Base-by-base conservation (phyloP, 2,888 invertebrate genomes). In the Aproaerema taeniolella region DNA sequence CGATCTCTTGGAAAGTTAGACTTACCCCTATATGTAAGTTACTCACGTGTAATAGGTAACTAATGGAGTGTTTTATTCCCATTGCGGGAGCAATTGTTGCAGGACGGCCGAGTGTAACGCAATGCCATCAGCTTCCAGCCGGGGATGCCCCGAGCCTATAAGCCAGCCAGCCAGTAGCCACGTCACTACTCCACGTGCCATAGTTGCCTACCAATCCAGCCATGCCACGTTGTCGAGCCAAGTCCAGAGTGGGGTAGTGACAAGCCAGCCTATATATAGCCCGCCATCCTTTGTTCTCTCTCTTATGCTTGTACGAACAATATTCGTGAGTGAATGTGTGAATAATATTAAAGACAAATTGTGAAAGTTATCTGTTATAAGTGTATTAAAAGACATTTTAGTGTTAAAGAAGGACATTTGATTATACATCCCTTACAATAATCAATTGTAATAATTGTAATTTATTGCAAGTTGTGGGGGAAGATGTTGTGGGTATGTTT, bases 1-100 rank as follows among this genome's bases (percentile, higher is more conserved):
- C 1, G 31, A 31, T 6, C 10, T 31, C 6, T 12, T 33, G 6
- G 33, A 33, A 12, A 33, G 33, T 14, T 33, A 33, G 15, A 5
- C 2, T 31, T 2, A 9, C 2, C 6, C n/a, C 26, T 9, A n/a
- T 26, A 9, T 26, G n/a, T 26, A 26, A 3, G 8, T 26, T 26
- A 6, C 3, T 26, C n/a, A 3, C 6, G 20, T 26, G 26, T 26
- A 9, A 3, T 26, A 7, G 7, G 7, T 20, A 20, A 4, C 26
- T 26, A 26, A 26, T 26, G n/a, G 2, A 9, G n/a, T 12, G 12
- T 9, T 5, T 20, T 10, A 5, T 11, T 20, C 33, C 33, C 33
- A 33, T 33, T 33, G 33, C 33, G 20, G 33, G 33, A 33, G 33
- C 24, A 33, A 33, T 33, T 33, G 12, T 33, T 33, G 1, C 33